Evolutionary conservation across 2,797 vertebrate genomes (phyloP).

Genomic region (Aplochiton taeniatus): DNA sequence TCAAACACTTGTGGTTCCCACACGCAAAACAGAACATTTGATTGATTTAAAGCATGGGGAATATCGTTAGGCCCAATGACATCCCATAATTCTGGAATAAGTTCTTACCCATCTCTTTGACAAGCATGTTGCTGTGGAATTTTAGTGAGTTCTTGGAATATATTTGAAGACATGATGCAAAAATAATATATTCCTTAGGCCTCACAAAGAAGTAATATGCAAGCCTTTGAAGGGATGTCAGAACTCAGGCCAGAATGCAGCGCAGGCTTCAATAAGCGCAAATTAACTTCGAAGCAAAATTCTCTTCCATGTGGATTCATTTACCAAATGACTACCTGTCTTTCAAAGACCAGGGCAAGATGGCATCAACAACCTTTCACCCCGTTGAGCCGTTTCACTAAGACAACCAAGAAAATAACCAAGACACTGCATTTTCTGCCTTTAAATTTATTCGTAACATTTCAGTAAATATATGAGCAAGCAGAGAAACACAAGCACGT

Average conservation of each 20-base stretch:
- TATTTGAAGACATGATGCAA: slow-evolving; percentile 62
- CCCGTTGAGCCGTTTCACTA: slow-evolving; percentile 46
- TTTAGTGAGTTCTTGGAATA: slow-evolving; percentile 61
- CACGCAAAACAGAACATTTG: slow-evolving; percentile 3
- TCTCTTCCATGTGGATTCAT: slow-evolving; percentile 81
- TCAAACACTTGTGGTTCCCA: slow-evolving; percentile 30
- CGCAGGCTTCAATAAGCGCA: slow-evolving; percentile 50
- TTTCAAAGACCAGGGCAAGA: slow-evolving; percentile 49
- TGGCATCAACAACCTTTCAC: slow-evolving; percentile 47
- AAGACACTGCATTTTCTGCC: slow-evolving; percentile 77
- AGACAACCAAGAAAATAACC: slow-evolving; percentile 63
- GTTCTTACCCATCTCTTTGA: slow-evolving; percentile 56
- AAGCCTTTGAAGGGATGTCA: slow-evolving; percentile 49
- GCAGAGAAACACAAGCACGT: slow-evolving; percentile 93
- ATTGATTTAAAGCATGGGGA: slow-evolving; percentile 13
- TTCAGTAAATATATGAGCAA: slow-evolving; percentile 90
- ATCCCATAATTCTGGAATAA: slow-evolving; percentile 65
- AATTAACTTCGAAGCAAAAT: slow-evolving; percentile 55
- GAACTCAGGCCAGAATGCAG: slow-evolving; percentile 66
- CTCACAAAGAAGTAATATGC: slow-evolving; percentile 62
- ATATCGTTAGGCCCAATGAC: slow-evolving; percentile 37
- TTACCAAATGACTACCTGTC: slow-evolving; percentile 37
- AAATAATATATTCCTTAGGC: slow-evolving; percentile 70
- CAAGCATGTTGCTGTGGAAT: slow-evolving; percentile 56
- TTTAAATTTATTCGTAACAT: slow-evolving; percentile 92